Percentiles rank a stretch among this genome's conserved stretches.
Conservation (phyloP, 1,140 invertebrate species). For the Calephelis nemesis region DNA sequence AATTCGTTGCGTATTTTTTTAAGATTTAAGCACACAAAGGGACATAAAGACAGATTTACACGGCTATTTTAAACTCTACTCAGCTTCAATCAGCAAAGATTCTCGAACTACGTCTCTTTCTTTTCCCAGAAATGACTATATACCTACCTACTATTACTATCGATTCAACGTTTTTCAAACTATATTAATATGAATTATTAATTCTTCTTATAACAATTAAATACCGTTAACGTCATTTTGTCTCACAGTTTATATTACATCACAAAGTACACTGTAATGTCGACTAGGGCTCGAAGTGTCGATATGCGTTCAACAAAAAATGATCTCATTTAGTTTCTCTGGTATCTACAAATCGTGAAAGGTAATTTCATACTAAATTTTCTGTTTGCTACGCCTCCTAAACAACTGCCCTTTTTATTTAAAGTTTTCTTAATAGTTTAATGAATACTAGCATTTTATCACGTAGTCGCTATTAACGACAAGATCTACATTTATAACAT, state of each 20-base stretch:
- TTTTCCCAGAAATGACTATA: too few species aligned
- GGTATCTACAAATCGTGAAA: slow-evolving; percentile 68
- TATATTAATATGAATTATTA: too few species aligned
- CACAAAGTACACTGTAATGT: slow-evolving; percentile 45
- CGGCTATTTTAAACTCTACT: too few species aligned
- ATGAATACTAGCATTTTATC: neutral
- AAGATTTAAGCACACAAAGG: too few species aligned
- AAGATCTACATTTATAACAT: neutral
- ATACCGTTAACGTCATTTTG: slow-evolving; percentile 1
- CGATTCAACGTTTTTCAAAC: too few species aligned
- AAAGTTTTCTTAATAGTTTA: slow-evolving; percentile 15
- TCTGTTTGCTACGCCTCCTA: slow-evolving; percentile 62
- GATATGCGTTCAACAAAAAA: slow-evolving; percentile 50
- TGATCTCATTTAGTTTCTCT: slow-evolving; percentile 66
- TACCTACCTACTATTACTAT: too few species aligned
- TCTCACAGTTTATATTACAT: slow-evolving; percentile 40
- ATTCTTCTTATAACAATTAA: neutral
- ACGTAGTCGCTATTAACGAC: neutral
- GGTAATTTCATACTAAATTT: slow-evolving; percentile 75
- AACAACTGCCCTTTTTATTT: slow-evolving; percentile 55
- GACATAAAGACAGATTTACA: too few species aligned
- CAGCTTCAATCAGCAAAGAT: too few species aligned
- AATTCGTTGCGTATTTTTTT: too few species aligned
- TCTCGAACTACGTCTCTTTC: too few species aligned
- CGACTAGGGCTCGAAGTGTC: slow-evolving; percentile 35